Base-by-base conservation (phyloP, 2,113 vertebrate species). In the Aepyceros melampus region DNA sequence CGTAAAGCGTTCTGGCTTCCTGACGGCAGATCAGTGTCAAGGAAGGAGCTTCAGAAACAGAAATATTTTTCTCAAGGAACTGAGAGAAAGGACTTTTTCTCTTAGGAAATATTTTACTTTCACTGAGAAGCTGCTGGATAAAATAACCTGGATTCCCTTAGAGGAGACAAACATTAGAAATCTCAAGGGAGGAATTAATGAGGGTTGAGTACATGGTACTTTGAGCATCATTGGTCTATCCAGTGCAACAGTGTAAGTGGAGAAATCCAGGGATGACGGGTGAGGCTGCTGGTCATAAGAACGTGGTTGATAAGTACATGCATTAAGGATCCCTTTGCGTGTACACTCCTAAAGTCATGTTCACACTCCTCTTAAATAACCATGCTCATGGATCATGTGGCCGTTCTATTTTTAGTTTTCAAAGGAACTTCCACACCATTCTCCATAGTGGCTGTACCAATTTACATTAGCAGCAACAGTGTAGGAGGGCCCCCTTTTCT, bases 41-140 rank as follows among this genome's bases (percentile, higher is more conserved):
- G 36, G 49, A 33, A 78, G 47, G 56, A 74, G 23, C 36, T 96
- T 84, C 4, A 12, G 47, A 94, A 74, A 85, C 87, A 84, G 51
- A 94, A 87, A 67, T 1, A 0, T 21, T 82, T 58, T 56, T 76
- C 84, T 82, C 43, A 81, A 60, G 49, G 43, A 90, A 84, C 51
- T 64, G 62, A 67, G 62, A n/a, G 62, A 67, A 23, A 23, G 40
- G n/a, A 71, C n/a, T 29, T 76, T 58, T 49, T 81, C 84, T 82
- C 43, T 53, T 74, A 60, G 53, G 53, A 88, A 85, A n/a, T 60
- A 16, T 55, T 40, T 98, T 84, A 79, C 67, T 40, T 82, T 67
- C 25, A 49, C 31, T 92, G n/a, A 74, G 87, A 96, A 88, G 76
- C 29, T 94, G 64, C 25, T 91, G 43, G 56, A n/a, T 91, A 29